phyloP scores from a whole-genome alignment of 2,113 vertebrate genomes.

The Indicator maculatus region DNA sequence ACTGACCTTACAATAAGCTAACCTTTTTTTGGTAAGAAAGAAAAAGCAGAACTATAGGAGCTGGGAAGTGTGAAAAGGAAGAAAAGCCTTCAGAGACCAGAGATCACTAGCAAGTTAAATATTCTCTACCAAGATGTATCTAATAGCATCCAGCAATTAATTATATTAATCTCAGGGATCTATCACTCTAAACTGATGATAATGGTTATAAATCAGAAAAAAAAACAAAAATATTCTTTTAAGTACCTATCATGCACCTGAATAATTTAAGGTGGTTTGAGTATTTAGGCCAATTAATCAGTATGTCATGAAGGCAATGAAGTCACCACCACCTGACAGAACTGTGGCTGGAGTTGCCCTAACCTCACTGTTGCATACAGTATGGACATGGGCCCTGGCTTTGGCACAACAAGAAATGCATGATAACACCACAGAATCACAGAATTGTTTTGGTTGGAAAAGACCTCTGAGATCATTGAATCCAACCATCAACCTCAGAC shows the following conservation, averaged over 20 bases:
- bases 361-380: accelerated
- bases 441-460: too few species aligned
- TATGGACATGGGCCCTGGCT: accelerated
- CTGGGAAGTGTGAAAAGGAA: neutral
- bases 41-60: neutral
- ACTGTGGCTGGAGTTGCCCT: neutral
- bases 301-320: neutral
- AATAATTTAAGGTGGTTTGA: neutral
- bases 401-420: too few species aligned
- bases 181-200: neutral
- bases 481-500: too few species aligned
- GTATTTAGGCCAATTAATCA: neutral
- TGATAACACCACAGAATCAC: too few species aligned
- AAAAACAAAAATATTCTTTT: neutral
- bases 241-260: neutral
- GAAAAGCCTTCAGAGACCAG: neutral
- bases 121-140: neutral
- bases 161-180: neutral
- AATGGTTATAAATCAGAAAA: neutral
- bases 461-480: too few species aligned
- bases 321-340: neutral
- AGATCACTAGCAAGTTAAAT: neutral
- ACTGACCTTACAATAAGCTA: neutral
- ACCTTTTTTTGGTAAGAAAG: neutral
- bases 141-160: neutral